Evolutionary conservation across 2,888 invertebrate genomes (phyloP).

Genomic region (Apotomis capreana): DNA sequence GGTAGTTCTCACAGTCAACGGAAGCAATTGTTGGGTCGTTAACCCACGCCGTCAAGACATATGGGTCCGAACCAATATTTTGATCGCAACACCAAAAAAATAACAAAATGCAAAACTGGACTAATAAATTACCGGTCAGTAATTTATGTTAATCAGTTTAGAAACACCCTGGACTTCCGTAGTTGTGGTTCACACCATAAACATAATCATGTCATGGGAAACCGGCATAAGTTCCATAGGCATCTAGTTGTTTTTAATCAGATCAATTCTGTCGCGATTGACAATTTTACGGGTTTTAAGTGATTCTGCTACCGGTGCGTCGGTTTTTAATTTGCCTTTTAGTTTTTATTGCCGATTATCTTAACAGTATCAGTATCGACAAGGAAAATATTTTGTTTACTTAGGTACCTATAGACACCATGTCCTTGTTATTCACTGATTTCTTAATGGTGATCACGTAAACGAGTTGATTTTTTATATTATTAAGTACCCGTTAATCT

Average conservation of each 20-base stretch:
- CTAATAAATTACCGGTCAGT: slow-evolving; percentile 49
- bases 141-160: slow-evolving; percentile 63
- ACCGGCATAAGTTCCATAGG: slow-evolving; percentile 27
- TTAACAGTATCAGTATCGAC: slow-evolving; percentile 6
- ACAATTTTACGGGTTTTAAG: slow-evolving; percentile 31
- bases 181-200: slow-evolving; percentile 45
- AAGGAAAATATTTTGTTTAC: background rate
- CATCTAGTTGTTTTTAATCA: slow-evolving; percentile 26
- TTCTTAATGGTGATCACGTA: no score
- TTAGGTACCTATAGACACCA: no score
- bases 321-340: slow-evolving; percentile 23
- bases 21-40: slow-evolving; percentile 45
- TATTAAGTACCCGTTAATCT: slow-evolving; percentile 17
- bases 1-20: slow-evolving; percentile 49
- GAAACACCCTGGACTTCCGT: slow-evolving; percentile 72
- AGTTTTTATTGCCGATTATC: slow-evolving; percentile 34
- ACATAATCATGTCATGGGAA: slow-evolving; percentile 40
- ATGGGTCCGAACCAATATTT: slow-evolving; percentile 44
- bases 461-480: no score
- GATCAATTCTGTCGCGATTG: slow-evolving; percentile 33
- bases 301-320: slow-evolving; percentile 23
- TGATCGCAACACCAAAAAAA: slow-evolving; percentile 44
- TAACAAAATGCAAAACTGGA: slow-evolving; percentile 44
- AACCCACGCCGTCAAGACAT: slow-evolving; percentile 43
- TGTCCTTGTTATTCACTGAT: no score